Evolutionary conservation across 2,888 invertebrate genomes (phyloP).

Genomic region (Agonum fuliginosum): DNA sequence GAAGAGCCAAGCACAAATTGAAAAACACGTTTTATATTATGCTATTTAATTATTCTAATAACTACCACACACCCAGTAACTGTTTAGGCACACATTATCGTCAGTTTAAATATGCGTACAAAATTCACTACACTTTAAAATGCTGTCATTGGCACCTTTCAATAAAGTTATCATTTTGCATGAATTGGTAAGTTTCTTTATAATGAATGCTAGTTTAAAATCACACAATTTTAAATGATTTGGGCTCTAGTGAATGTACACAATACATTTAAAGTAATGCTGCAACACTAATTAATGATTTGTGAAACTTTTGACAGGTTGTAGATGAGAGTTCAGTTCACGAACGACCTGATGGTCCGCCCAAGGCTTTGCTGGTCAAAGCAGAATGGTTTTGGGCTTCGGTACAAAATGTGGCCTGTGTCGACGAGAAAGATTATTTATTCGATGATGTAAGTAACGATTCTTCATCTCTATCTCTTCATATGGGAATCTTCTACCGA

Average conservation of each 20-base stretch:
- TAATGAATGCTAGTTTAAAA: conserved; percentile 12
- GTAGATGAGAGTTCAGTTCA: conserved; percentile 88
- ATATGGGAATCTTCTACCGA: not conserved
- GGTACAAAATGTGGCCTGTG: conserved; percentile 95
- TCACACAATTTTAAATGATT: conserved; percentile 10
- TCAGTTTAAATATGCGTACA: not conserved
- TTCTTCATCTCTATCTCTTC: no score
- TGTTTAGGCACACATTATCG: conserved; percentile 16
- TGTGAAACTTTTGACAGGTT: conserved; percentile 76
- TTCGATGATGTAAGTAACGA: conserved; percentile 86
- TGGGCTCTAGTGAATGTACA: conserved; percentile 45
- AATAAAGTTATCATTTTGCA: conserved; percentile 49
- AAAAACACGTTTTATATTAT: conserved; percentile 11
- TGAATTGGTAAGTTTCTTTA: conserved; percentile 45
- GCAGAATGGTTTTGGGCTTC: conserved; percentile 99
- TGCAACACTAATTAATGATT: conserved; percentile 3
- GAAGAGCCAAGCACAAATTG: conserved; percentile 56
- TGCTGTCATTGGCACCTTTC: conserved; percentile 24
- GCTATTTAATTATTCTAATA: conserved; percentile 31
- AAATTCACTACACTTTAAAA: conserved; percentile 3
- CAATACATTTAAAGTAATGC: not conserved
- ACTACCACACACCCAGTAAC: conserved; percentile 16
- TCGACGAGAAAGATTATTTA: conserved; percentile 91
- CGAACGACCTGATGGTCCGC: conserved; percentile 78
- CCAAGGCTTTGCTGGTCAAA: conserved; percentile 85